Conservation (phyloP, 53 echinoderm and acorn worm species). For the Crossaster papposus region DNA sequence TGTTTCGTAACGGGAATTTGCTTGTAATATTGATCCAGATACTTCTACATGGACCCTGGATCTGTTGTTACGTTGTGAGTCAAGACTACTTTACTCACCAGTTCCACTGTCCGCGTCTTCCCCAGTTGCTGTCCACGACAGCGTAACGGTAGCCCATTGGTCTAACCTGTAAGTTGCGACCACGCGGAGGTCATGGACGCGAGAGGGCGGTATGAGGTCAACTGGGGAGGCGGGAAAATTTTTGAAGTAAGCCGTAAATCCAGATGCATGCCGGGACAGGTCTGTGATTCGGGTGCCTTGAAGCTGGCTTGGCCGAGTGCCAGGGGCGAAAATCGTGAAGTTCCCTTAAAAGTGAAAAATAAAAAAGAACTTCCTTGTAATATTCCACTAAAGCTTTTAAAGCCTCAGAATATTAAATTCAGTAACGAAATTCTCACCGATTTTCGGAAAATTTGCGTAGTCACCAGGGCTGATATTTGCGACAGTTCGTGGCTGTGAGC, state of each 20-base stretch:
- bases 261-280: conserved; percentile 40
- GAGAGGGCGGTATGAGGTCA: conserved; percentile 51
- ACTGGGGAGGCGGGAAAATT: conserved; percentile 5
- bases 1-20: too few relatives aligned
- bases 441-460: conserved; percentile 8
- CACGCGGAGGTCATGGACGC: conserved; percentile 59
- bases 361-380: background rate
- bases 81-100: conserved; percentile 35
- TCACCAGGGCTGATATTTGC: conserved; percentile 33
- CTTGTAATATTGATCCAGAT: too few relatives aligned
- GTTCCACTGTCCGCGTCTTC: conserved; percentile 64
- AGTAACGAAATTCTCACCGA: conserved; percentile 14
- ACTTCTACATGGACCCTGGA: too few relatives aligned
- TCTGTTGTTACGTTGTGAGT: too few relatives aligned
- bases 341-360: conserved; percentile 32
- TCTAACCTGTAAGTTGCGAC: conserved; percentile 3
- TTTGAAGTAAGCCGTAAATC: background rate
- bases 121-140: conserved; percentile 67
- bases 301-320: conserved; percentile 48
- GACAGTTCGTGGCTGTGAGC: conserved; percentile 24
- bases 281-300: background rate
- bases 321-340: conserved; percentile 27
- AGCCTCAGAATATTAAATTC: too few relatives aligned
- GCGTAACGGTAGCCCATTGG: conserved; percentile 10
- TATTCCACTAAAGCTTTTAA: too few relatives aligned